phyloP scores from a whole-genome alignment of 2,888 invertebrate species.

The Mimas tiliae region DNA sequence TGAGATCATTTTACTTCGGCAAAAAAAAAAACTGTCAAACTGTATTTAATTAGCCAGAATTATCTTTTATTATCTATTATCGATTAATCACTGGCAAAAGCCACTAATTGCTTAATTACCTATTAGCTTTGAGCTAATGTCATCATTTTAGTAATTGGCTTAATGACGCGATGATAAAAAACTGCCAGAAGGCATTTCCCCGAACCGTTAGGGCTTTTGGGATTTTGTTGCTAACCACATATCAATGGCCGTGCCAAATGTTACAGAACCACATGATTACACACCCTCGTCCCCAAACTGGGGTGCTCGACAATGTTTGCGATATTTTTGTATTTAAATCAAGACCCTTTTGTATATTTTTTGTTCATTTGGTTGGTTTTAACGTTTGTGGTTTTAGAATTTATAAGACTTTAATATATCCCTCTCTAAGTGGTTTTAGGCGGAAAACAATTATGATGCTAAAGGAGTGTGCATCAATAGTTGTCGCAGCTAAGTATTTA shows the following conservation, averaged over 20 bases:
- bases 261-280: slow-evolving; percentile 20
- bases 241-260: slow-evolving; percentile 22
- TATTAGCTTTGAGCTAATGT: no score
- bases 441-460: no score
- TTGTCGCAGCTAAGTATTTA: no score
- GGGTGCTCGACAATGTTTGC: neutral
- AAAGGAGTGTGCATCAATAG: no score
- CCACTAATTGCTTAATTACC: no score
- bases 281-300: slow-evolving; percentile 6
- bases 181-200: neutral
- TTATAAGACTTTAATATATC: neutral
- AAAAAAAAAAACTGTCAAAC: no score
- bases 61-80: no score
- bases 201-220: neutral
- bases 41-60: no score
- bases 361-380: slow-evolving; percentile 24
- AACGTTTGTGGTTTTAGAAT: neutral
- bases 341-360: slow-evolving; percentile 25
- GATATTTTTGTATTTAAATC: slow-evolving; percentile 5
- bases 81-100: no score
- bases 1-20: no score
- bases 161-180: neutral
- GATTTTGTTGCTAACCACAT: slow-evolving; percentile 16
- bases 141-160: neutral
- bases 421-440: neutral